Conservation (phyloP, 2,888 invertebrate species). For the Pheosia gnoma region DNA sequence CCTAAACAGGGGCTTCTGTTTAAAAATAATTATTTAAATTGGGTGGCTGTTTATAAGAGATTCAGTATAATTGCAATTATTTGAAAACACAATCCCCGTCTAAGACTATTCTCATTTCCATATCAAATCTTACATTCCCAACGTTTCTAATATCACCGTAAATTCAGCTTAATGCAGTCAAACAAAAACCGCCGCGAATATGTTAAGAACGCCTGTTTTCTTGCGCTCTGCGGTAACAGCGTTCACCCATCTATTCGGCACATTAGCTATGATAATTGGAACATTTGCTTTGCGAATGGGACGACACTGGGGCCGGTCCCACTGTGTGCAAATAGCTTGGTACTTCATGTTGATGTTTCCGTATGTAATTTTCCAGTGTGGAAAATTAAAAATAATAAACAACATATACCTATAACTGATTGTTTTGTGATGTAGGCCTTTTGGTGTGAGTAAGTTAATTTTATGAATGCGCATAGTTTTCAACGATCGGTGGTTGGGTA, state of each 20-base stretch:
- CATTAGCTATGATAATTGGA: conserved; percentile 81
- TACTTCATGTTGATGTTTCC: conserved; percentile 58
- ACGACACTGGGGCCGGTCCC: conserved; percentile 53
- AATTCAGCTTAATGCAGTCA: conserved; percentile 30
- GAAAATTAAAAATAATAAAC: too few relatives aligned
- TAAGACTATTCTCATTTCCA: background rate
- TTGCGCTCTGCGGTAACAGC: conserved; percentile 36
- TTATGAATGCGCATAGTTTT: too few relatives aligned
- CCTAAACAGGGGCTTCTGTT: too few relatives aligned
- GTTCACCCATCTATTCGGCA: conserved; percentile 58
- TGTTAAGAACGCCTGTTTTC: conserved; percentile 32
- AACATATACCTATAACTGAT: too few relatives aligned
- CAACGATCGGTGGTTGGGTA: too few relatives aligned
- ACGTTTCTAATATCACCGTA: conserved; percentile 18
- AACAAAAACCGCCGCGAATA: conserved; percentile 41
- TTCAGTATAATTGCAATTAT: background rate
- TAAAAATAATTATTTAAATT: too few relatives aligned
- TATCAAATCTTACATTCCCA: conserved; percentile 6
- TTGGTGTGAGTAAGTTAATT: too few relatives aligned
- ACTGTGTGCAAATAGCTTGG: conserved; percentile 54
- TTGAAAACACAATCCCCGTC: background rate
- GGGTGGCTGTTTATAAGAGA: too few relatives aligned
- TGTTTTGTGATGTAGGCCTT: too few relatives aligned
- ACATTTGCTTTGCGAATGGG: conserved; percentile 76
- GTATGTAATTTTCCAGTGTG: conserved; percentile 51